Conservation (phyloP, 53 echinoderm and acorn worm species). For the Holothuria leucospilota region DNA sequence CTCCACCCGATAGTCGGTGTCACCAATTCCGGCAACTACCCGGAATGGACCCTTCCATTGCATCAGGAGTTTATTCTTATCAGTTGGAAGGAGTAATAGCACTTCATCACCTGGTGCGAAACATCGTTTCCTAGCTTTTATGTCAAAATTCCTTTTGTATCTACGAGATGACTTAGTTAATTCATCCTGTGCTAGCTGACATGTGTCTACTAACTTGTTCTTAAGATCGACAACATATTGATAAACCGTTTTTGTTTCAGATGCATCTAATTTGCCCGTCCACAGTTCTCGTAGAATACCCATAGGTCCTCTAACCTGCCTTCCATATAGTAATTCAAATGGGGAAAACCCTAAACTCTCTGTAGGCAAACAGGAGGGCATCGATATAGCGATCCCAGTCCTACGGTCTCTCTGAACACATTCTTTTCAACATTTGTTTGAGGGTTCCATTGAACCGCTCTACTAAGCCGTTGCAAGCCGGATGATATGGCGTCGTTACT, state of each 20-base stretch:
- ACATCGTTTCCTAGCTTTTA: slow-evolving; percentile 40
- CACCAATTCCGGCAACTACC: slow-evolving; percentile 39
- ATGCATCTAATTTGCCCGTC: background rate
- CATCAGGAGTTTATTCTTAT: slow-evolving; percentile 52
- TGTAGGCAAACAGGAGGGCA: slow-evolving; percentile 10
- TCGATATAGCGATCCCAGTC: slow-evolving; percentile 53
- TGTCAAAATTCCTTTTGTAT: slow-evolving; percentile 44
- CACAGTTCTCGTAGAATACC: background rate
- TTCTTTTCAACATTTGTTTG: slow-evolving; percentile 48
- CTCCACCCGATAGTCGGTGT: slow-evolving; percentile 47
- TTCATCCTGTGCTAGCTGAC: slow-evolving; percentile 25
- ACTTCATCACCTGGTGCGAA: slow-evolving; percentile 66
- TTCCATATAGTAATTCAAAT: slow-evolving; percentile 45
- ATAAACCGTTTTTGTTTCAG: slow-evolving; percentile 33
- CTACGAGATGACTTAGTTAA: background rate
- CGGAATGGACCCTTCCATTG: slow-evolving; percentile 72
- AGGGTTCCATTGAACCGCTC: slow-evolving; percentile 48
- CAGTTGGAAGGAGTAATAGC: slow-evolving; percentile 60
- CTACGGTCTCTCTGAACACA: slow-evolving; percentile 34
- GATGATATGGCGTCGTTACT: slow-evolving; percentile 26
- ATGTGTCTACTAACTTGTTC: slow-evolving; percentile 8
- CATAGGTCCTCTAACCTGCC: slow-evolving; percentile 13
- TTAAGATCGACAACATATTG: slow-evolving; percentile 43
- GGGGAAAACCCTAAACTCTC: slow-evolving; percentile 35
- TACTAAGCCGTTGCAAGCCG: slow-evolving; percentile 20